Evolutionary conservation across 2,888 invertebrate species (phyloP).

Genomic region (Poecilobothrus nobilitatus): DNA sequence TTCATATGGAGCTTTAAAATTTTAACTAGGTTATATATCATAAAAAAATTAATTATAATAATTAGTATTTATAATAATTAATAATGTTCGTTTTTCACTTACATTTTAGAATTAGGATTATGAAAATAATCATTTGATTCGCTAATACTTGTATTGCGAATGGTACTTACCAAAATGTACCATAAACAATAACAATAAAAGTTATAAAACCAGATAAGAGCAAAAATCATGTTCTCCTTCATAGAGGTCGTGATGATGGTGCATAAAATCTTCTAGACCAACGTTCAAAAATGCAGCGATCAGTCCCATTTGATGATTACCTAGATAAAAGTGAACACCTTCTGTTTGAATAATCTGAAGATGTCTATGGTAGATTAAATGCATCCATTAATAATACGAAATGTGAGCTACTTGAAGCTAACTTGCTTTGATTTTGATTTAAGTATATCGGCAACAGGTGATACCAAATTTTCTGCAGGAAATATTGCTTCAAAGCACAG

Average conservation of each 20-base stretch:
- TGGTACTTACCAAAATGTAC: constrained; percentile 63
- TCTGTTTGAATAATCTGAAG: constrained; percentile 38
- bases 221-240: constrained; percentile 47
- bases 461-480: constrained; percentile 77
- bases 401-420: constrained; percentile 37
- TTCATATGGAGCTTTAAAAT: no score
- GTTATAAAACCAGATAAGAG: constrained; percentile 56
- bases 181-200: constrained; percentile 41
- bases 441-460: constrained; percentile 84
- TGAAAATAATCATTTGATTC: constrained; percentile 34
- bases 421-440: constrained; percentile 76
- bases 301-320: constrained; percentile 48
- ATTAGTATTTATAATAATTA: background rate
- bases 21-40: no score
- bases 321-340: constrained; percentile 40
- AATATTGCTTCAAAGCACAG: constrained; percentile 76
- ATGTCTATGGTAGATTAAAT: constrained; percentile 39
- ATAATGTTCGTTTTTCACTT: constrained; percentile 15
- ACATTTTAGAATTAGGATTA: constrained; percentile 35
- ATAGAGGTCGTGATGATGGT: constrained; percentile 43
- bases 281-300: constrained; percentile 81
- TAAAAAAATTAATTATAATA: no score
- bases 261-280: constrained; percentile 61
- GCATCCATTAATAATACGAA: constrained; percentile 43
- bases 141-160: constrained; percentile 34